A percentile compares a stretch with the other conserved stretches of the same genome.
phyloP scores from a whole-genome alignment of 2,888 invertebrate genomes.

The Choristoneura rosaceana region DNA sequence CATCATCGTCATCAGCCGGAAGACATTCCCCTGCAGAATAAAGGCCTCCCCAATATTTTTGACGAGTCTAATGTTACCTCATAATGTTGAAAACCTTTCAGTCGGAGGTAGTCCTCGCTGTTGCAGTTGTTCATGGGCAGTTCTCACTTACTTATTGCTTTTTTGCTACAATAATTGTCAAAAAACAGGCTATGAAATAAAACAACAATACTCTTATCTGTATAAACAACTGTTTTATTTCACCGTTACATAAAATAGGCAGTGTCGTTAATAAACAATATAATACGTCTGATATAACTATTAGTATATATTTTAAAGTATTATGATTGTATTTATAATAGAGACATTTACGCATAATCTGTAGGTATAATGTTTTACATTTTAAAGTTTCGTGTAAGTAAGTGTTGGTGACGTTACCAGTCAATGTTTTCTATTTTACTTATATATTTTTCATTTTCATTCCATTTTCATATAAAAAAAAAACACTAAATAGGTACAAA shows the following conservation, averaged over 20 bases:
- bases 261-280: constrained; percentile 26
- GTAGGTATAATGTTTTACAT: neutral
- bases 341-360: neutral
- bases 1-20: too few species aligned
- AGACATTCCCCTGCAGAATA: too few species aligned
- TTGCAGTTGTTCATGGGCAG: too few species aligned
- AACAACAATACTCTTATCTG: constrained; percentile 15
- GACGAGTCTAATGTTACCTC: too few species aligned
- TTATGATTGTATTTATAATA: neutral
- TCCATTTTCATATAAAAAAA: too few species aligned
- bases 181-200: constrained; percentile 10
- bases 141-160: too few species aligned
- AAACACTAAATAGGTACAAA: too few species aligned
- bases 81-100: too few species aligned
- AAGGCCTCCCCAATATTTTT: too few species aligned
- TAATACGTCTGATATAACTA: constrained; percentile 11
- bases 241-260: constrained; percentile 38
- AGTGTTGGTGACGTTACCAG: neutral
- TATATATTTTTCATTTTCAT: too few species aligned
- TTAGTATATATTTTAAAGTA: constrained; percentile 10
- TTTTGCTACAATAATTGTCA: too few species aligned
- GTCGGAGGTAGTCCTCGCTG: too few species aligned
- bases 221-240: constrained; percentile 33
- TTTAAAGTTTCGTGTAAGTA: neutral
- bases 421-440: neutral